Conservation (phyloP, 2,113 vertebrate genomes). For the Hypomesus transpacificus region DNA sequence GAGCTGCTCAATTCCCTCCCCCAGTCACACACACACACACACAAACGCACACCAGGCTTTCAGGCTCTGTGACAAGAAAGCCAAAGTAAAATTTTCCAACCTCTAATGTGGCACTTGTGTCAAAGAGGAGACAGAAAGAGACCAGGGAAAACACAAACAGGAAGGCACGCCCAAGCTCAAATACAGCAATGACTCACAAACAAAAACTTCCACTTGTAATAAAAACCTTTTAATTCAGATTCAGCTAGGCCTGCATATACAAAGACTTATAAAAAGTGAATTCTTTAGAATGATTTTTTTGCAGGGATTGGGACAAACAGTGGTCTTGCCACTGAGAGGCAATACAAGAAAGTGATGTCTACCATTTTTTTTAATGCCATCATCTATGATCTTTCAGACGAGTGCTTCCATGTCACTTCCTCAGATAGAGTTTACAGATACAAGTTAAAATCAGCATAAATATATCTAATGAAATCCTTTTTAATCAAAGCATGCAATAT, state of each 20-base stretch:
- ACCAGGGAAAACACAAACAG: too few species aligned
- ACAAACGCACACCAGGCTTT: slow-evolving; percentile 8
- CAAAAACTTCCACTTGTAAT: slow-evolving; percentile 50
- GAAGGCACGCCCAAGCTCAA: background rate
- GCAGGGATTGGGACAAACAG: slow-evolving; percentile 29
- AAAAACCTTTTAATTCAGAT: slow-evolving; percentile 58
- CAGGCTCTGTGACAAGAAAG: too few species aligned
- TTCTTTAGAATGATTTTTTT: slow-evolving; percentile 58
- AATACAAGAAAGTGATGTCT: slow-evolving; percentile 37
- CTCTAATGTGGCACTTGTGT: too few species aligned
- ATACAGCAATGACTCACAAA: background rate
- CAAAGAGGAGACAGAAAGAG: too few species aligned
- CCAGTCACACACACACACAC: slow-evolving; percentile 5
- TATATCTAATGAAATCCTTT: slow-evolving; percentile 41
- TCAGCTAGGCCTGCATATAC: slow-evolving; percentile 60
- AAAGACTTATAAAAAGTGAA: slow-evolving; percentile 72
- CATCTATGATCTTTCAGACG: slow-evolving; percentile 24
- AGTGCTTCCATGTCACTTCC: slow-evolving; percentile 41
- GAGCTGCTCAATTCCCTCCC: slow-evolving; percentile 30
- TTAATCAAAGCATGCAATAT: slow-evolving; percentile 61
- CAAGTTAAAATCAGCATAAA: too few species aligned
- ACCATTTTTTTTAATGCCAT: slow-evolving; percentile 15
- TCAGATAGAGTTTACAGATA: slow-evolving; percentile 2
- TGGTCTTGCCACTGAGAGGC: slow-evolving; percentile 6
- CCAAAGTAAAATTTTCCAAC: too few species aligned